Conservation (phyloP, 2,888 invertebrate species). For the Drosophila nr. medialis region DNA sequence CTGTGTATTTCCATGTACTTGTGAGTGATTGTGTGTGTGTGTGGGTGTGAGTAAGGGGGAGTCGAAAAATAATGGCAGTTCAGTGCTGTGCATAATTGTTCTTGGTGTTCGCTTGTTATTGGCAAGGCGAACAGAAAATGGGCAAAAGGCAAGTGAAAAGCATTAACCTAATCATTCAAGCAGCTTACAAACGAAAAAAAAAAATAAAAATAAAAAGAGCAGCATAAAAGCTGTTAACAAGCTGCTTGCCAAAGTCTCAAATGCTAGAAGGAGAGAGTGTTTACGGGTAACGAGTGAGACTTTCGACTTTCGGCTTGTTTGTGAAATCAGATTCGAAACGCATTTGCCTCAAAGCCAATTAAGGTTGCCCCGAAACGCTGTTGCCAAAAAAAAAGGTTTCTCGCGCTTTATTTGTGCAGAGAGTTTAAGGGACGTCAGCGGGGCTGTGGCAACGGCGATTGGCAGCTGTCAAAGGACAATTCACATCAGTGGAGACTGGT, state of each 20-base stretch:
- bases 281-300: conserved; percentile 3
- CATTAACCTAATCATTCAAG: conserved; percentile 30
- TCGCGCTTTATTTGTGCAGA: background rate
- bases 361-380: conserved; percentile 44
- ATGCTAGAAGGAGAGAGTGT: background rate
- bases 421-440: conserved; percentile 4
- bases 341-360: conserved; percentile 72
- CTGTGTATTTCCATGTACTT: conserved; percentile 19
- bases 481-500: conserved; percentile 1
- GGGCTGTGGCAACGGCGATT: conserved; percentile 11
- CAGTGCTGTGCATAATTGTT: conserved; percentile 49
- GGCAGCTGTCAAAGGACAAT: conserved; percentile 30
- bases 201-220: background rate
- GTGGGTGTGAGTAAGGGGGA: background rate
- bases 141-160: conserved; percentile 23
- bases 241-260: conserved; percentile 18
- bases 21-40: conserved; percentile 7
- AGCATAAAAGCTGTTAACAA: conserved; percentile 15
- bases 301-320: conserved; percentile 26
- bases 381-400: conserved; percentile 62
- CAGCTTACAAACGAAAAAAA: conserved; percentile 19
- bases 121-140: conserved; percentile 22
- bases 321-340: conserved; percentile 58
- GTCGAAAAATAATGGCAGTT: conserved; percentile 35
- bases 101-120: conserved; percentile 24